These are phyloP conservation scores for Aproaerema taeniolella DNA, from an alignment of 2,888 invertebrate genomes.

Conservation along the genomic window DNA sequence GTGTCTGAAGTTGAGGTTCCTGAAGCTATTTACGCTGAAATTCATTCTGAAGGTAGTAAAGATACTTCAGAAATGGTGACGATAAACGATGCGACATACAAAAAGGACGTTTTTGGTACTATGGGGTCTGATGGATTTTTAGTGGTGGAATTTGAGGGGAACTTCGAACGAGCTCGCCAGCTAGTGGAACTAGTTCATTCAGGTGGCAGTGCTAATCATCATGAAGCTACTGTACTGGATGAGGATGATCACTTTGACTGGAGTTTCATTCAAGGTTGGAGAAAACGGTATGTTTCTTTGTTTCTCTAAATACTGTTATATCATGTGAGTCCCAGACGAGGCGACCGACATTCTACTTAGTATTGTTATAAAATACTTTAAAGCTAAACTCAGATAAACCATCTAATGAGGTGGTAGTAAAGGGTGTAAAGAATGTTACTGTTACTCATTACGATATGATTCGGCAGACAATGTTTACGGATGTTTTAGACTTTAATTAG, in stretches of 20 bases:
- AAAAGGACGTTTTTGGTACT: constrained; percentile 59
- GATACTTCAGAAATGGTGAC: constrained; percentile 41
- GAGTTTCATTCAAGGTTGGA: constrained; percentile 86
- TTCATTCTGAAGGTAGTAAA: constrained; percentile 41
- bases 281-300: constrained; percentile 75
- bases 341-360: constrained; percentile 45
- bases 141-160: constrained; percentile 79
- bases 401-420: no score
- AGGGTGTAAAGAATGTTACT: no score
- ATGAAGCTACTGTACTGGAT: constrained; percentile 64
- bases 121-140: constrained; percentile 74
- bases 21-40: constrained; percentile 68
- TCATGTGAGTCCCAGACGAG: constrained; percentile 28
- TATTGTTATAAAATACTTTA: constrained; percentile 42
- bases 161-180: constrained; percentile 77
- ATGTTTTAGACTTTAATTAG: no score
- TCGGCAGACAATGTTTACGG: no score
- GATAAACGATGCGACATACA: constrained; percentile 62
- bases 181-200: constrained; percentile 78
- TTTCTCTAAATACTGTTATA: constrained; percentile 27
- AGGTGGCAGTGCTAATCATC: constrained; percentile 55
- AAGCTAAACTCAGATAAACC: no score
- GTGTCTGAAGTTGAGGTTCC: constrained; percentile 58
- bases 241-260: constrained; percentile 80
- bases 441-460: no score